These are phyloP conservation scores for Drosophila santomea DNA, from an alignment of 1,140 invertebrate species.

Conservation along the genomic window DNA sequence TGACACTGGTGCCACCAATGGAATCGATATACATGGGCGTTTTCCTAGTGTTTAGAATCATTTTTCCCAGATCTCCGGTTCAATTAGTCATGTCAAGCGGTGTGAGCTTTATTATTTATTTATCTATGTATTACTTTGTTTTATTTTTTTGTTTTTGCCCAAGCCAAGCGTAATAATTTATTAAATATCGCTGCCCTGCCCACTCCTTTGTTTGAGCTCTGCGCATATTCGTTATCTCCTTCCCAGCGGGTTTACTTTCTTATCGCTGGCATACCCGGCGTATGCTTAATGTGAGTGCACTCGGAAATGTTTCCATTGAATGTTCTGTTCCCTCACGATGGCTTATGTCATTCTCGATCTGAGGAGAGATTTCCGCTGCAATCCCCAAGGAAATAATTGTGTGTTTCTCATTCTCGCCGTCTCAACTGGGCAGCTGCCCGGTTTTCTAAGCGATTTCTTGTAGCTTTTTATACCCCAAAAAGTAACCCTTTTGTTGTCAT, in stretches of 20 bases:
- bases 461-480: conserved; percentile 5
- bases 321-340: conserved; percentile 17
- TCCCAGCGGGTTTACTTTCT: conserved; percentile 29
- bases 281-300: conserved; percentile 34
- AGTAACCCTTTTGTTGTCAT: conserved; percentile 58
- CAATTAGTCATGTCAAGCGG: conserved; percentile 60
- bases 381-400: conserved; percentile 25
- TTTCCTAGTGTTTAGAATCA: conserved; percentile 8
- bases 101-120: conserved; percentile 12
- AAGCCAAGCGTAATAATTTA: conserved; percentile 39
- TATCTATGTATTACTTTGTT: not conserved
- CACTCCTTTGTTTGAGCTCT: conserved; percentile 47
- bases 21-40: conserved; percentile 25
- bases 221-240: conserved; percentile 40
- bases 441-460: conserved; percentile 16
- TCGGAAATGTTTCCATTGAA: conserved; percentile 56
- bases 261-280: conserved; percentile 33
- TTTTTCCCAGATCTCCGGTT: conserved; percentile 8
- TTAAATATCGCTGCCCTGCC: conserved; percentile 17
- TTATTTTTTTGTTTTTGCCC: conserved; percentile 13
- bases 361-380: conserved; percentile 21
- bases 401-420: not conserved
- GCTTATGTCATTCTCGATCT: conserved; percentile 23
- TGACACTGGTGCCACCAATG: conserved; percentile 18
- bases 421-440: not conserved